phyloP scores from a whole-genome alignment of 64 coral and sea anemone species.

The Dendrophyllia cribrosa region DNA sequence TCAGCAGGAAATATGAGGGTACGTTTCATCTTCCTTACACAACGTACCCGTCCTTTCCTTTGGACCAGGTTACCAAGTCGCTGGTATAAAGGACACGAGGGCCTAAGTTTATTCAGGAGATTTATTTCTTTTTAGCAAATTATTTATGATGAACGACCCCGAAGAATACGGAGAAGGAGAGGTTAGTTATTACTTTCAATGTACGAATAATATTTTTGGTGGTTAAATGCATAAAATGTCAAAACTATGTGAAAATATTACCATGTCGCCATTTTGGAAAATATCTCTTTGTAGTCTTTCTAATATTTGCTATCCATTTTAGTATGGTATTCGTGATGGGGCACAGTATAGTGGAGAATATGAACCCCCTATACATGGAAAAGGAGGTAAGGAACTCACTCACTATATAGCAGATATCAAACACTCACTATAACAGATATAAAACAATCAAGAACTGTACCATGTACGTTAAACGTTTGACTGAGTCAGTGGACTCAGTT shows the following conservation, averaged over 20 bases:
- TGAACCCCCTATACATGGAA: conserved; percentile 44
- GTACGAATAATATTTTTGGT: background rate
- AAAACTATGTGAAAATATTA: background rate
- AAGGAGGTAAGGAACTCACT: background rate
- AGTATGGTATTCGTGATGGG: conserved; percentile 13
- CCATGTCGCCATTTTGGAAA: background rate
- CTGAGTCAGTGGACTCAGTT: no score
- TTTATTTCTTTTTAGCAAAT: background rate
- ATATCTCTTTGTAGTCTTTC: background rate
- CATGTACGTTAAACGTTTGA: no score
- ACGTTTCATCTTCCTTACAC: conserved; percentile 3
- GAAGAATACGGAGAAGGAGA: conserved; percentile 46
- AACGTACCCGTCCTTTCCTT: background rate
- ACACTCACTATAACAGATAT: background rate
- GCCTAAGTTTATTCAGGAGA: no score
- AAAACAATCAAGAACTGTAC: no score
- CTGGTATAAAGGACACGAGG: background rate
- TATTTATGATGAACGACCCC: background rate
- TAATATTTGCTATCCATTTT: background rate
- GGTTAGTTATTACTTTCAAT: background rate
- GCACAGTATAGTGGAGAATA: conserved; percentile 46
- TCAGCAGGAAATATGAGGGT: background rate
- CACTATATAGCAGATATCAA: background rate
- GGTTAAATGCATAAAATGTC: no score
- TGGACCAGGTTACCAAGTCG: background rate